Evolutionary conservation across 2,113 vertebrate species (phyloP).

Genomic region (Neotoma lepida): DNA sequence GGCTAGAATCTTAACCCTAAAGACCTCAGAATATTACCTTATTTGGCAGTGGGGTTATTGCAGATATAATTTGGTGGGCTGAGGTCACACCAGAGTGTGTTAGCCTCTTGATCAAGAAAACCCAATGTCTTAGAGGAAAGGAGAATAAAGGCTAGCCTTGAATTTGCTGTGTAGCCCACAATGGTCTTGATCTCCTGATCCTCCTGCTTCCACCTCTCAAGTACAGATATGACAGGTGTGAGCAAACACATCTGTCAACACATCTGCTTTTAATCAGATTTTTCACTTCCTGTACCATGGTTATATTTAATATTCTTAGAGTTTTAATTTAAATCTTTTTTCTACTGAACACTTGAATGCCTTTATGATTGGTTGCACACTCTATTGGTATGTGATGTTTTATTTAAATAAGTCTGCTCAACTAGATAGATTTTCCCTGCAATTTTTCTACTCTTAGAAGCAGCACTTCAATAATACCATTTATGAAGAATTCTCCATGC

Average conservation of each 20-base stretch:
- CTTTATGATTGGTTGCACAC: background rate
- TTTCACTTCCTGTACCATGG: background rate
- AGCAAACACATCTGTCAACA: background rate
- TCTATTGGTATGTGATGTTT: background rate
- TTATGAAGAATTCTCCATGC: background rate
- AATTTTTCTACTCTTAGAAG: constrained; percentile 22
- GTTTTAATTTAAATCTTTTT: constrained; percentile 30
- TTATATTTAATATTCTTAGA: background rate
- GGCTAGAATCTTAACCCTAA: background rate
- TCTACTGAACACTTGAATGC: background rate
- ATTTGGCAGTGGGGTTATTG: background rate
- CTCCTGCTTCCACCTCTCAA: too few relatives aligned
- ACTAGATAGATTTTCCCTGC: background rate
- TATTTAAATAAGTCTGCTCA: constrained; percentile 20
- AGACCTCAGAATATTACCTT: background rate
- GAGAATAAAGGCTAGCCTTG: background rate
- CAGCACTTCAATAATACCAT: background rate
- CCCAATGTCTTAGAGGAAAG: background rate
- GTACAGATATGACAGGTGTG: background rate
- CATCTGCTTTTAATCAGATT: background rate
- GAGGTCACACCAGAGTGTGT: background rate
- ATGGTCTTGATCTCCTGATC: background rate
- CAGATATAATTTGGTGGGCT: background rate
- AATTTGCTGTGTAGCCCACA: too few relatives aligned
- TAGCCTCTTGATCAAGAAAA: background rate